A percentile compares a stretch with the other conserved stretches of the same genome.
Evolutionary conservation across 64 coral and sea anemone genomes (phyloP).

Genomic region (Montipora foliosa): DNA sequence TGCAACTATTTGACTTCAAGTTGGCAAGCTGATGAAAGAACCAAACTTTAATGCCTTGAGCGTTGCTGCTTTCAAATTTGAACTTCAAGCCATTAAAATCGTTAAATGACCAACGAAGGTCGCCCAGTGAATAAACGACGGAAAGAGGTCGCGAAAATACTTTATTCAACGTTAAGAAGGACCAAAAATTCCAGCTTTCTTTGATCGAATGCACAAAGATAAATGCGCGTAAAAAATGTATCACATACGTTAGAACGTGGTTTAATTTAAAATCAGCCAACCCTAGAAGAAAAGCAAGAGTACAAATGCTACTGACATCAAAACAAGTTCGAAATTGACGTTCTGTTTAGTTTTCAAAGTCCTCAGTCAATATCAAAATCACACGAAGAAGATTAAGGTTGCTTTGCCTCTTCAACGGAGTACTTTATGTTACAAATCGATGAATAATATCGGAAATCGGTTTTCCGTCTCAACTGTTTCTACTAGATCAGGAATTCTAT

Average conservation of each 20-base stretch:
- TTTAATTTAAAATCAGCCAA: neutral
- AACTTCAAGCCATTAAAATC: neutral
- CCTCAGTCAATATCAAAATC: constrained; percentile 31
- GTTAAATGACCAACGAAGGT: neutral
- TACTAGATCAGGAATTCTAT: neutral
- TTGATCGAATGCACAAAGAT: neutral
- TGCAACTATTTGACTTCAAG: neutral
- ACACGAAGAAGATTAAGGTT: constrained; percentile 7
- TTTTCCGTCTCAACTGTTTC: neutral
- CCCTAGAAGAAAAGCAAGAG: neutral
- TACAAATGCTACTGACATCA: constrained; percentile 10
- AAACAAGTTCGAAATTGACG: constrained; percentile 35
- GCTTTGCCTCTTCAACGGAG: constrained; percentile 10
- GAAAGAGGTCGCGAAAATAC: neutral
- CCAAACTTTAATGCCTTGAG: neutral
- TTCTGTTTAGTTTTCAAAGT: constrained; percentile 38
- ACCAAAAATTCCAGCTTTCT: neutral
- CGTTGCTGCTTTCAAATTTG: neutral
- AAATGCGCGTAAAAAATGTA: neutral
- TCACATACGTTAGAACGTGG: neutral
- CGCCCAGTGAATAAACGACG: neutral
- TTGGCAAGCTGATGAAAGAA: neutral
- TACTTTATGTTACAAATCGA: constrained; percentile 16
- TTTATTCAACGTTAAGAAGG: too few relatives aligned
- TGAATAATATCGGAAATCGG: constrained; percentile 6